A percentile compares a stretch with the other conserved stretches of the same genome.
Evolutionary conservation across 2,113 vertebrate species (phyloP).

Genomic region (Mastomys coucha): DNA sequence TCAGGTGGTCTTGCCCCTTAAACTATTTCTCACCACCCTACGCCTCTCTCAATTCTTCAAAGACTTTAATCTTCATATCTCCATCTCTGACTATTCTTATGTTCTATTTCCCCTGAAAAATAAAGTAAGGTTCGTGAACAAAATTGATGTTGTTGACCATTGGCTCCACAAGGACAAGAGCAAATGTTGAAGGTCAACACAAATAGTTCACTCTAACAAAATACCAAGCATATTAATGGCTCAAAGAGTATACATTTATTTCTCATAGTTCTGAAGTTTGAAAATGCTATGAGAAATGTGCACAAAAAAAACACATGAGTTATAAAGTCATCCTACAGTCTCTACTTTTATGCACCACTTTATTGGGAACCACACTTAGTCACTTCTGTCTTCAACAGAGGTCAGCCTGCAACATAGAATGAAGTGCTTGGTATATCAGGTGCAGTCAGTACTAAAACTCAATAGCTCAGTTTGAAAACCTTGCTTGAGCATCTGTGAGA

Average conservation of each 20-base stretch:
- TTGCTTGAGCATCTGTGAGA: background rate
- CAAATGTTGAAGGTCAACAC: background rate
- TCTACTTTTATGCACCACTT: background rate
- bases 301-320: background rate
- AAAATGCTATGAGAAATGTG: too few relatives aligned
- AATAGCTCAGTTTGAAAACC: conserved; percentile 47
- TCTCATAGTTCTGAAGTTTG: too few relatives aligned
- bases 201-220: too few relatives aligned
- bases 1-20: background rate
- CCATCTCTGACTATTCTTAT: background rate
- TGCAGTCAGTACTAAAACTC: background rate
- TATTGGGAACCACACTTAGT: background rate
- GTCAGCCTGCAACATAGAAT: background rate
- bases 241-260: too few relatives aligned
- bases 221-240: too few relatives aligned
- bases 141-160: background rate
- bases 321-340: background rate
- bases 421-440: background rate
- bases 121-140: background rate
- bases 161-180: background rate
- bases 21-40: background rate
- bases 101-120: background rate
- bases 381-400: background rate
- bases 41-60: background rate
- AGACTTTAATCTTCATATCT: background rate